Conservation (phyloP, 1,140 invertebrate species). For the Habropoda laboriosa region DNA sequence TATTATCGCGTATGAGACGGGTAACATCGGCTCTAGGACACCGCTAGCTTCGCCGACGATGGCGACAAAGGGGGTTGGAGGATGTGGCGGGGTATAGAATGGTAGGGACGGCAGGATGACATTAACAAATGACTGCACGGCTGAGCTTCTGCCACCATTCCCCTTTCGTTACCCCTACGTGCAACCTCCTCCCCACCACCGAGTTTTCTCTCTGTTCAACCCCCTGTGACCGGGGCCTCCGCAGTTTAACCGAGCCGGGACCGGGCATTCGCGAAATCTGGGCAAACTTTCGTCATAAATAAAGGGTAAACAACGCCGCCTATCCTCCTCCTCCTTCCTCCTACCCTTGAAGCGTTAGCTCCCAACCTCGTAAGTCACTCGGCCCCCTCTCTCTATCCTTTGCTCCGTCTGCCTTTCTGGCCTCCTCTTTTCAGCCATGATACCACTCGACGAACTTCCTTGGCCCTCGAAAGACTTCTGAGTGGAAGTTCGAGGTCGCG, state of each 20-base stretch:
- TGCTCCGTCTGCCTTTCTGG: slow-evolving; percentile 44
- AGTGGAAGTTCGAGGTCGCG: slow-evolving; percentile 17
- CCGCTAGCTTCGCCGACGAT: slow-evolving; percentile 16
- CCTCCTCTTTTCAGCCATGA: slow-evolving; percentile 50
- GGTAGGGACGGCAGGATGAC: slow-evolving; percentile 60
- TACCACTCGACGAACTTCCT: slow-evolving; percentile 24
- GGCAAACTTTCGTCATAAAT: slow-evolving; percentile 80
- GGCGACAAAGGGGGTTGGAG: slow-evolving; percentile 43
- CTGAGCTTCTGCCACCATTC: slow-evolving; percentile 60
- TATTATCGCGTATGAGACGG: slow-evolving; percentile 59
- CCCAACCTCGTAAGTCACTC: slow-evolving; percentile 63
- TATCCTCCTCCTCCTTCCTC: slow-evolving; percentile 6
- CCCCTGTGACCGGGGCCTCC: slow-evolving; percentile 54
- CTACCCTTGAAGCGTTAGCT: slow-evolving; percentile 38
- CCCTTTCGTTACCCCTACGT: slow-evolving; percentile 5
- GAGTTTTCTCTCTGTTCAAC: slow-evolving; percentile 33
- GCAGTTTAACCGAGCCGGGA: slow-evolving; percentile 67
- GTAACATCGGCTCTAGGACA: slow-evolving; percentile 48
- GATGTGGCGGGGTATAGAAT: neutral
- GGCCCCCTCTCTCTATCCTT: slow-evolving; percentile 39
- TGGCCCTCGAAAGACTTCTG: slow-evolving; percentile 2
- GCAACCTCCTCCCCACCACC: neutral
- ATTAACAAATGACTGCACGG: slow-evolving; percentile 75
- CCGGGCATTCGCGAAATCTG: slow-evolving; percentile 76
- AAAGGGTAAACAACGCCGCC: slow-evolving; percentile 78